phyloP scores from a whole-genome alignment of 2,888 invertebrate species.

The Nemotelus nigrinus region DNA sequence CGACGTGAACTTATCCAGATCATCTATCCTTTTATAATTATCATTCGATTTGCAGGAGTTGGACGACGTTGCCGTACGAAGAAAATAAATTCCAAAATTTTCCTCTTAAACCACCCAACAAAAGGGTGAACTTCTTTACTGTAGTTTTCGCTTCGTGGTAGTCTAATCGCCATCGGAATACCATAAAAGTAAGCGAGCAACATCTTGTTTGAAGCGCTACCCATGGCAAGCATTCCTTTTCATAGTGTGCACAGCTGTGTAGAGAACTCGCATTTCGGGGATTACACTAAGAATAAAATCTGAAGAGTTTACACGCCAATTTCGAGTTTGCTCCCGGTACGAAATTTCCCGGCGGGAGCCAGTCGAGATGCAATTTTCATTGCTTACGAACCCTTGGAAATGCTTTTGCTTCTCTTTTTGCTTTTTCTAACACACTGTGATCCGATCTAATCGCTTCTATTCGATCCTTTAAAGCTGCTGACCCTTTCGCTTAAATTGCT shows the following conservation, averaged over 20 bases:
- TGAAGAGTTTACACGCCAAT: conserved; percentile 35
- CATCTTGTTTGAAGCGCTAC: conserved; percentile 18
- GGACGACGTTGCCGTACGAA: not conserved
- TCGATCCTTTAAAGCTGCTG: conserved; percentile 27
- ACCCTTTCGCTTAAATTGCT: conserved; percentile 3
- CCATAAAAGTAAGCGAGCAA: conserved; percentile 10
- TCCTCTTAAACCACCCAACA: not conserved
- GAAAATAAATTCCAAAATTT: not conserved
- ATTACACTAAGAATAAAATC: conserved; percentile 15
- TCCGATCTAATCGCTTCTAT: conserved; percentile 27
- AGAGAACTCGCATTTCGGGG: conserved; percentile 26
- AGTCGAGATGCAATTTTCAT: conserved; percentile 28
- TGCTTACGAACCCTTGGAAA: not conserved
- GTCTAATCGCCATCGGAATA: conserved; percentile 16
- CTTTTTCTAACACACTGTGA: conserved; percentile 1
- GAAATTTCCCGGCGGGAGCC: conserved; percentile 30
- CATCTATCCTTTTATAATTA: conserved; percentile 27
- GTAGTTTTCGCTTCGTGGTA: not conserved
- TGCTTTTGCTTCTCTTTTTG: not conserved
- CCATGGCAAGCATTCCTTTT: not conserved
- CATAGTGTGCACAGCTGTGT: conserved; percentile 26
- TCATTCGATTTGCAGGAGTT: not conserved
- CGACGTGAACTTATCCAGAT: not conserved
- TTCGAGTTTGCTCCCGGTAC: not conserved
- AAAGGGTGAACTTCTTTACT: not conserved